Percentiles rank a stretch among this genome's conserved stretches.
phyloP scores from a whole-genome alignment of 2,888 invertebrate species.

The Dasypolia templi region DNA sequence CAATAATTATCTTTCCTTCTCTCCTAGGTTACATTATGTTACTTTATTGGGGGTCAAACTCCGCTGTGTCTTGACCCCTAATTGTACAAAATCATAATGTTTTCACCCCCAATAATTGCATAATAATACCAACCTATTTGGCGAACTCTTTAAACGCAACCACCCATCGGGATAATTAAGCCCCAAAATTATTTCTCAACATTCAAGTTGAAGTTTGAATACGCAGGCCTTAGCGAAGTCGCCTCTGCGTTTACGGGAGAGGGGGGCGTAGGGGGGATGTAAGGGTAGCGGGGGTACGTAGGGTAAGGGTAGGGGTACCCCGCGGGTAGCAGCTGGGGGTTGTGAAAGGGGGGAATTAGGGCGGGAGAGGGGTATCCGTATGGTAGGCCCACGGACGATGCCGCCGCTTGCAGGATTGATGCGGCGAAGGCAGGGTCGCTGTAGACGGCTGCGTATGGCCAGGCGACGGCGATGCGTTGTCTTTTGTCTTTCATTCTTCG shows the following conservation, averaged over 20 bases:
- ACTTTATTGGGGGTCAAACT: not conserved
- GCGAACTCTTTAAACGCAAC: slow-evolving; percentile 20
- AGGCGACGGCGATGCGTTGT: slow-evolving; percentile 97
- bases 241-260: slow-evolving; percentile 85
- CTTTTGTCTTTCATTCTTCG: slow-evolving; percentile 99
- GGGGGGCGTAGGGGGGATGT: slow-evolving; percentile 89
- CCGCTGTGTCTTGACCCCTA: not conserved
- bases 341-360: slow-evolving; percentile 89
- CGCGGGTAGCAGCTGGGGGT: slow-evolving; percentile 90
- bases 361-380: slow-evolving; percentile 91
- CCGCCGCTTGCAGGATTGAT: slow-evolving; percentile 97
- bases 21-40: not conserved
- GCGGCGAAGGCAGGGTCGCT: slow-evolving; percentile 98
- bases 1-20: not conserved
- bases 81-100: slow-evolving; percentile 8
- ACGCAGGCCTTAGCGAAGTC: slow-evolving; percentile 86
- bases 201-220: slow-evolving; percentile 87
- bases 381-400: slow-evolving; percentile 92
- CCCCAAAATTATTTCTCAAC: slow-evolving; percentile 82
- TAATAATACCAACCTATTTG: slow-evolving; percentile 39
- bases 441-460: slow-evolving; percentile 98
- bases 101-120: slow-evolving; percentile 1
- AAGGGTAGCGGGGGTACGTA: slow-evolving; percentile 88
- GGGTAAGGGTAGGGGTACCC: slow-evolving; percentile 91
- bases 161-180: slow-evolving; percentile 43